A percentile compares a stretch with the other conserved stretches of the same genome.
Evolutionary conservation across 2,888 invertebrate genomes (phyloP).

Genomic region (Tenodera sinensis): DNA sequence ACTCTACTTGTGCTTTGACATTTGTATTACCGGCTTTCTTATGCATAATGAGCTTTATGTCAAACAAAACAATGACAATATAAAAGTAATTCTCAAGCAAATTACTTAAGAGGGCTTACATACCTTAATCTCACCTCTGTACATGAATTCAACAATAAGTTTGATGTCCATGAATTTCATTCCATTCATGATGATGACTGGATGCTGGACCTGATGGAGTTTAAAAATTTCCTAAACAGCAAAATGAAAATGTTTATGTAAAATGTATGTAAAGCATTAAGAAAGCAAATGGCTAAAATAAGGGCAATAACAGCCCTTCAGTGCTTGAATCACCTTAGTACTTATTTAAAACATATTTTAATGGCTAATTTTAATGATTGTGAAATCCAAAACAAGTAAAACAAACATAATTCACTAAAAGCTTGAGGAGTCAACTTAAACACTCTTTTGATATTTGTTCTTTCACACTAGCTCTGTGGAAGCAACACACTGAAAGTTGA

Average conservation of each 20-base stretch:
- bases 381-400: too few species aligned
- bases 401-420: too few species aligned
- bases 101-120: not conserved
- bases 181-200: slow-evolving; percentile 48
- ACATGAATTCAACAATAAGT: slow-evolving; percentile 50
- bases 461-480: too few species aligned
- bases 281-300: not conserved
- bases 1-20: too few species aligned
- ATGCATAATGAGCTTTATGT: too few species aligned
- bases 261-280: not conserved
- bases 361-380: too few species aligned
- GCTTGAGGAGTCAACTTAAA: too few species aligned
- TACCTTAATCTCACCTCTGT: slow-evolving; percentile 50
- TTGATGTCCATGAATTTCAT: slow-evolving; percentile 45
- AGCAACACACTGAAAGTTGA: too few species aligned
- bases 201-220: slow-evolving; percentile 44
- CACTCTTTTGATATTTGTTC: too few species aligned
- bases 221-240: slow-evolving; percentile 45
- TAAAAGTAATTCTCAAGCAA: not conserved
- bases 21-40: too few species aligned
- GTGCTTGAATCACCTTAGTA: too few species aligned
- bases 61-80: not conserved
- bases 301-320: not conserved
- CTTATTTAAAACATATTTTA: too few species aligned
- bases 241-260: not conserved